phyloP scores from a whole-genome alignment of 2,113 vertebrate genomes.

The Onychorhynchus coronatus region DNA sequence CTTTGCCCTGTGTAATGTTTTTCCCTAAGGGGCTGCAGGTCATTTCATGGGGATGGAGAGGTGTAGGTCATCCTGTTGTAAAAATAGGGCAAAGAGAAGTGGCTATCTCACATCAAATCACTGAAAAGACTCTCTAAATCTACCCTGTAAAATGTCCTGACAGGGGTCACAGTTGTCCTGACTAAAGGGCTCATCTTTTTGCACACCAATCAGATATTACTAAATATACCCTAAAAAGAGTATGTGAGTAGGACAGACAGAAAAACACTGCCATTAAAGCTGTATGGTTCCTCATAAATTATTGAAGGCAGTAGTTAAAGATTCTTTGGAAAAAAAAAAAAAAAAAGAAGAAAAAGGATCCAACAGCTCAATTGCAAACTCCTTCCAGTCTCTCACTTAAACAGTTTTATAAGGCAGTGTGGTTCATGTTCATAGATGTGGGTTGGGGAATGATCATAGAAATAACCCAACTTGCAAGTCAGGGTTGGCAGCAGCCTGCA shows the following conservation, averaged over 20 bases:
- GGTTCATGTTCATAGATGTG: not conserved
- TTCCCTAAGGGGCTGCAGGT: not conserved
- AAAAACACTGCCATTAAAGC: not conserved
- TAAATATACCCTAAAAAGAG: not conserved
- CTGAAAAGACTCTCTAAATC: not conserved
- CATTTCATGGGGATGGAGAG: not conserved
- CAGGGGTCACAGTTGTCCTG: not conserved
- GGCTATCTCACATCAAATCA: not conserved
- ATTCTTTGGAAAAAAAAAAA: no score
- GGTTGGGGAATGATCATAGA: not conserved
- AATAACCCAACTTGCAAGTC: not conserved
- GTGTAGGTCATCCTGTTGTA: not conserved
- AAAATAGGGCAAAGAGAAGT: not conserved
- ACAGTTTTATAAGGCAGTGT: not conserved
- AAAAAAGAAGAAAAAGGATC: not conserved
- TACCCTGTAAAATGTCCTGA: not conserved
- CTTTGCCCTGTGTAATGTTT: not conserved
- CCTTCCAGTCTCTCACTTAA: not conserved
- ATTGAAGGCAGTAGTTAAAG: not conserved
- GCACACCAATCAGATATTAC: not conserved
- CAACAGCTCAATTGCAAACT: not conserved
- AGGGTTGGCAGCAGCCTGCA: not conserved
- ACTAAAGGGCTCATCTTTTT: not conserved
- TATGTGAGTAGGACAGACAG: not conserved
- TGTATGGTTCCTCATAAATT: not conserved